Conservation (phyloP, 2,888 invertebrate species). For the Holacanthella duospinosa region DNA sequence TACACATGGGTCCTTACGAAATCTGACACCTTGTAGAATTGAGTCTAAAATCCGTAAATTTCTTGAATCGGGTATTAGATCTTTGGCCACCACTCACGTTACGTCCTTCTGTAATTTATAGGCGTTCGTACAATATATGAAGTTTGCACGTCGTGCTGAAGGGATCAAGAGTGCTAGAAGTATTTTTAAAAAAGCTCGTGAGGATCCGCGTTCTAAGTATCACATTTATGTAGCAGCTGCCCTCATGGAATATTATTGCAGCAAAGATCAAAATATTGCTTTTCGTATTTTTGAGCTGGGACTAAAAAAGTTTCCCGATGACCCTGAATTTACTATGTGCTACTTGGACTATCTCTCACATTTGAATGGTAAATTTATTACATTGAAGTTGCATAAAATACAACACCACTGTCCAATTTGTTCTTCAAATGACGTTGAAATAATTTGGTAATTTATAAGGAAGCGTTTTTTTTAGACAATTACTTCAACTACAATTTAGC, state of each 20-base stretch:
- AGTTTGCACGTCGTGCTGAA: constrained; percentile 91
- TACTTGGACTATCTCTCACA: constrained; percentile 96
- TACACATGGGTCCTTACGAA: not conserved
- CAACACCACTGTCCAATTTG: too few relatives aligned
- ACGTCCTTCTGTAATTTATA: constrained; percentile 40
- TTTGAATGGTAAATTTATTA: constrained; percentile 71
- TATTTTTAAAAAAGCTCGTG: constrained; percentile 89
- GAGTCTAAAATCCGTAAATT: too few relatives aligned
- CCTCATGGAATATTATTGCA: constrained; percentile 98
- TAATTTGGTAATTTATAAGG: too few relatives aligned
- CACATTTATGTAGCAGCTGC: constrained; percentile 96
- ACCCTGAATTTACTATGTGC: constrained; percentile 87
- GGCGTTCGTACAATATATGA: constrained; percentile 98
- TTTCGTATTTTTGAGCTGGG: constrained; percentile 95
- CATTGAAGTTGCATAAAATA: too few relatives aligned
- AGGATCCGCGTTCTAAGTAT: constrained; percentile 69
- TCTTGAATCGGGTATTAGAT: too few relatives aligned
- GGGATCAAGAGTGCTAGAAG: constrained; percentile 92
- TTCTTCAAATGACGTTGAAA: too few relatives aligned
- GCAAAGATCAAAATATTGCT: constrained; percentile 93
- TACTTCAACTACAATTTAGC: too few relatives aligned
- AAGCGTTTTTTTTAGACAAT: too few relatives aligned
- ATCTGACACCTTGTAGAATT: not conserved
- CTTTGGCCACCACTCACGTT: too few relatives aligned
- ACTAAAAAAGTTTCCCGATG: constrained; percentile 87